Evolutionary conservation across 2,797 vertebrate species (phyloP), one percentile per base, ranked within the genome.

Genomic region (Carapus acus): DNA sequence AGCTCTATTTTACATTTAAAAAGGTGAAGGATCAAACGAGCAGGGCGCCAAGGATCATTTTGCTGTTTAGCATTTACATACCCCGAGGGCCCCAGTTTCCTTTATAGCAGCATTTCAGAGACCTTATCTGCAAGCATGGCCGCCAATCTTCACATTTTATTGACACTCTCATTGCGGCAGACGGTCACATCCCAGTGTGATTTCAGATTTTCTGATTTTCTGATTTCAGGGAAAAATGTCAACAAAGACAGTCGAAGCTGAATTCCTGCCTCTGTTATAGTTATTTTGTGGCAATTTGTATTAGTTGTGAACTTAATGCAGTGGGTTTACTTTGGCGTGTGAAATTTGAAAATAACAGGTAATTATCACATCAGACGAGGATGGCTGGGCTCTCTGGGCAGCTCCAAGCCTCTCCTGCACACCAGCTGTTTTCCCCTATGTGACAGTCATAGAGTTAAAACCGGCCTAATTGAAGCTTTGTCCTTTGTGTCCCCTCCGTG

Each of bases 1-100:
- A 18, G 38, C 68, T 72, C 76, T 56, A 72, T 69, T 85, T 83
- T 82, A 74, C 79, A 82, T 85, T 81, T 78, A 58, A 80, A 80
- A 77, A 76, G 79, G 73, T 74, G 53, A 62, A 59, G 67, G 76
- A 79, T 84, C 80, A 78, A 83, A 83, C 65, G 77, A 37, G 14
- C 31, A 15, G 18, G 62, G 67, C 54, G 43, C 61, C 14, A 57
- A 77, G 69, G 68, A 62, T 57, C 31, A 41, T 63, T 70, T 74
- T 46, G 47, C 63, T 83, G 71, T 77, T 86, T 82, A 82, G 80
- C 81, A 84, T 86, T 83, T 73, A 46, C 68, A 53, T 50, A 9
- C 65, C 77, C 71, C 44, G 4, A 60, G 65, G 78, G 63, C 62
- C 50, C 67, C 62, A 78, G 74, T 74, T 66, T 52, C 53, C 43